Evolutionary conservation across 1,140 invertebrate species (phyloP), one percentile per base, ranked within the genome.

Genomic region (Aphaenogaster rudis): DNA sequence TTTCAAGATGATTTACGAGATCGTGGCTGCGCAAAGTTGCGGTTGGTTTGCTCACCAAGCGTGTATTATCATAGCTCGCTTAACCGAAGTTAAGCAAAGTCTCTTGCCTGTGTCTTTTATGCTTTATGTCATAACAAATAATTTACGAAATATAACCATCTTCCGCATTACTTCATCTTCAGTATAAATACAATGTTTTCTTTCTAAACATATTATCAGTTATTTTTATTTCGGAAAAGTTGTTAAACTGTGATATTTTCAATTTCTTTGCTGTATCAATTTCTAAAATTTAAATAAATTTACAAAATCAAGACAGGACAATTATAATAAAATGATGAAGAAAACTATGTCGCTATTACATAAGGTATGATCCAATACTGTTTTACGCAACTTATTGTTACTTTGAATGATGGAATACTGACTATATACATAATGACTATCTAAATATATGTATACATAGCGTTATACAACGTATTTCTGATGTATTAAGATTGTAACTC

Each of bases 311-410:
- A 61, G 2, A 72, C 45, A 66, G 4, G 7, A 78, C 42, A 42
- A 85, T 78, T 42, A 15, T 66, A 45, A 42, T 79, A n/a, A 66
- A 52, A 28, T 1, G 11, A 54, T 17, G n/a, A 33, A 45, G 33
- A 13, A 69, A 77, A 78, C 15, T 77, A 15, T 77, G n/a, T 80
- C 45, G 6, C 21, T 11, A 33, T 87, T 82, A 72, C 42, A 69
- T 64, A 82, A 82, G 17, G 42, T n/a, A 64, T 8, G 48, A 59
- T 66, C 57, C 39, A 76, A 48, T 76, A 52, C 17, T 54, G 28
- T 71, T 87, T 88, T 88, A 86, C 54, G 86, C 81, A 88, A 88
- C 72, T 59, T 76, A 91, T 91, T 91, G 89, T 91, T 89, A 54
- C 85, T 74, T 69, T 9, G 17, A 48, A 28, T 61, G 59, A 85